Evolutionary conservation across 2,797 vertebrate species (phyloP).

Genomic region (Cynopterus sphinx): DNA sequence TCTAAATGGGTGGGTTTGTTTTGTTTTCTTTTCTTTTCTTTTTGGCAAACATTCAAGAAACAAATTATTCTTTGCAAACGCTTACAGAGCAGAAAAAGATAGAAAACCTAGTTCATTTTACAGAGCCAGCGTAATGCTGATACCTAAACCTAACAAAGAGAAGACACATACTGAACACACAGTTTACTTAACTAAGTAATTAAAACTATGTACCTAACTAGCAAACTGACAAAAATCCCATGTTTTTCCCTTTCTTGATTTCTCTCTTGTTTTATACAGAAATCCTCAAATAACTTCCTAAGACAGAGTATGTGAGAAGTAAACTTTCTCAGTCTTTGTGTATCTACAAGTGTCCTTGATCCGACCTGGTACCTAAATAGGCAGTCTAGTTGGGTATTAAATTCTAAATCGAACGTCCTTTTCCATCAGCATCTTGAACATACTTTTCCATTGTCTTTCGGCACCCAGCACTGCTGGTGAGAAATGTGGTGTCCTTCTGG

Average conservation of each 20-base stretch:
- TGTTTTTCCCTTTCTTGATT: background rate
- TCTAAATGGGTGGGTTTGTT: background rate
- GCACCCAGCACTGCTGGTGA: background rate
- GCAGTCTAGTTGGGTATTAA: constrained; percentile 34
- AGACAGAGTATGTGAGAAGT: background rate
- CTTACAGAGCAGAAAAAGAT: constrained; percentile 31
- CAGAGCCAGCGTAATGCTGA: background rate
- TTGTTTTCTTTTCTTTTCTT: background rate
- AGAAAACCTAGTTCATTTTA: background rate
- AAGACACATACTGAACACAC: background rate
- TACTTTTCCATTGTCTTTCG: background rate
- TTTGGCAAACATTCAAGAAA: background rate
- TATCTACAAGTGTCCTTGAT: background rate
- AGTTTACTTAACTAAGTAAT: background rate
- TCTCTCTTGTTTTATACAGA: background rate
- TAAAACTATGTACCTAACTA: background rate
- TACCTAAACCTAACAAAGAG: background rate
- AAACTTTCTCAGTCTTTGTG: background rate
- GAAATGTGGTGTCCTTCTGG: background rate
- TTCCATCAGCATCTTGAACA: background rate
- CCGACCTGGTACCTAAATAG: background rate
- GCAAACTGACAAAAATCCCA: background rate
- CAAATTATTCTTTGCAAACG: background rate
- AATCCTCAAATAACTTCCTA: background rate
- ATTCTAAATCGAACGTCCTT: constrained; percentile 18